Base-by-base conservation (phyloP, 2,113 vertebrate genomes). In the Oriolus oriolus region DNA sequence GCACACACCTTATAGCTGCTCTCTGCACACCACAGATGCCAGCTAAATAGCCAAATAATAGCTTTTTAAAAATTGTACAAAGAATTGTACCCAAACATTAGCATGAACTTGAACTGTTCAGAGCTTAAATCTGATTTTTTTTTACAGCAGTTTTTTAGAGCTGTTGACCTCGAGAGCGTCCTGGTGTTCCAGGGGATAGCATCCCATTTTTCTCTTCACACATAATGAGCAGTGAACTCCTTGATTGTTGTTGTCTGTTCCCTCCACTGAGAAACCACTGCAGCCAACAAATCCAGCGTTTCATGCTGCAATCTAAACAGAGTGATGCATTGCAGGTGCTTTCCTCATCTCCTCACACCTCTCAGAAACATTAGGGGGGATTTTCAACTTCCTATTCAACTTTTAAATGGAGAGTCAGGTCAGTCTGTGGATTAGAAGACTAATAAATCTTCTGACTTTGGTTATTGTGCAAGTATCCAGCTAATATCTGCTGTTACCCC, bases 301-400 rank as follows among this genome's bases (percentile, higher is more conserved):
- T 93, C 95, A 78, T 93, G 87, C 96, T 91, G 92, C 96, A 98
- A 98, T 98, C 97, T 98, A 98, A 98, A 98, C 98, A 98, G 60
- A 89, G 85, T 98, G 98, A 99, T 97, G 95, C 95, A 97, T 97
- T 98, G 98, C 98, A 99, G 99, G 98, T 99, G 98, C 98, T 98
- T 94, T 78, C 87, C 71, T 93, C 97, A 91, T 98, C 96, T 96
- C 97, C 97, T 97, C 96, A 97, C 98, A 98, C 98, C 97, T 98
- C 96, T 97, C 96, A 94, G 95, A 98, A 98, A 98, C 98, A 98
- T 98, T 98, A 98, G 96, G 97, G 96, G 96, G 95, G 95, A 98
- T 98, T 98, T 97, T 95, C 89, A 96, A 98, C 98, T 99, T 98
- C 98, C 98, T 98, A 97, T 97, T 96, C 92, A 97, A 98, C 97